These are phyloP conservation scores for Hiodon tergisus DNA, from an alignment of 2,113 vertebrate genomes.

Conservation along the genomic window DNA sequence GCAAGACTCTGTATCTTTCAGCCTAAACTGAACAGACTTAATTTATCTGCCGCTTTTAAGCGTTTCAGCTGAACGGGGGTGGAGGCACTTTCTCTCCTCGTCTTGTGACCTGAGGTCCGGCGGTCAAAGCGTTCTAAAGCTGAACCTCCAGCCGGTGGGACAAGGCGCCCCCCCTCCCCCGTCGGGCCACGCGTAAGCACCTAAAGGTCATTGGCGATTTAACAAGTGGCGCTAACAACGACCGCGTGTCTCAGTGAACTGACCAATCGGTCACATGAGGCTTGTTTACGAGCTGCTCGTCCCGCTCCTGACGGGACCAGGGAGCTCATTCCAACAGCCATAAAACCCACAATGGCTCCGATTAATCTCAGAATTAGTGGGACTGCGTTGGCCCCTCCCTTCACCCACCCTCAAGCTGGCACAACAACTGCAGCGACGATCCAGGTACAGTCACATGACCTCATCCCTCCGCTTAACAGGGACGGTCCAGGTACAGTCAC, in stretches of 20 bases:
- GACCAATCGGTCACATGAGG: conserved; percentile 54
- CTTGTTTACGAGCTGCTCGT: conserved; percentile 55
- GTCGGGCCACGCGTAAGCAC: too few species aligned
- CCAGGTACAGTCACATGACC: conserved; percentile 34
- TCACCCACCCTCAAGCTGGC: neutral
- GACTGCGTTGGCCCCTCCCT: conserved; percentile 36
- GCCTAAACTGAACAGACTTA: neutral
- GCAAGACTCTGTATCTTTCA: neutral
- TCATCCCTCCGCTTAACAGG: too few species aligned
- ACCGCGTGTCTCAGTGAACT: conserved; percentile 48
- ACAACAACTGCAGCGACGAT: conserved; percentile 26
- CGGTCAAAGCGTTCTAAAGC: neutral
- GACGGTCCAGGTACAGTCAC: too few species aligned
- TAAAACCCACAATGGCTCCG: conserved; percentile 54
- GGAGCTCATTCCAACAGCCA: conserved; percentile 45
- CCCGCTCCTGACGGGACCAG: conserved; percentile 33
- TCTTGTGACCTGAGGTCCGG: neutral
- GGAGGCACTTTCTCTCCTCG: neutral
- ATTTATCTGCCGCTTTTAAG: neutral
- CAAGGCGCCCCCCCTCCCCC: too few species aligned
- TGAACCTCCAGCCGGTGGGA: conserved; percentile 29
- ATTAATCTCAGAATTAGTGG: conserved; percentile 58
- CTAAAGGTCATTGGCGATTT: conserved; percentile 61
- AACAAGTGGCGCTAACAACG: conserved; percentile 54
- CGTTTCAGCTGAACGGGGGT: neutral